Base-by-base conservation (phyloP, 1,140 invertebrate species). In the Bacillus rossius region DNA sequence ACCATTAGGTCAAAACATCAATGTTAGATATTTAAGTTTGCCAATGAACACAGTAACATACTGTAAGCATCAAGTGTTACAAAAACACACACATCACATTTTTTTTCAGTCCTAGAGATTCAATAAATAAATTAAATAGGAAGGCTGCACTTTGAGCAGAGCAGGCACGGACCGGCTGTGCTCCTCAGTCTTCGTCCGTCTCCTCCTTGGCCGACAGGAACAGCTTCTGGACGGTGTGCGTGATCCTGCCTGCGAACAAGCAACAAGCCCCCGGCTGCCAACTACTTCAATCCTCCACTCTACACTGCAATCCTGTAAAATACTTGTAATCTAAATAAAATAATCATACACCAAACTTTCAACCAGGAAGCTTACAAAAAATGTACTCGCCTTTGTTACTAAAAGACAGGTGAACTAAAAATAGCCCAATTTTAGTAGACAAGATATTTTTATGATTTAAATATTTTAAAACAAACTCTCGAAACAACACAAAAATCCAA, bases 191-290 rank as follows among this genome's bases (percentile, higher is more conserved):
- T n/a, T n/a, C n/a, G n/a, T n/a, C n/a, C n/a, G n/a, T n/a, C n/a
- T 94, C 88, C 73, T 93, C 90, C 65, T 85, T 83, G 7, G 88
- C 86, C 14, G 85, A 81, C 64, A 89, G 68, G 63, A 89, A 88
- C 56, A 91, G 64, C 72, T 91, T 91, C 70, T 91, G 88, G 60
- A 87, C 83, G 22, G 75, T 66, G 64, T 76, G 79, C 7, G 86
- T 89, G 51, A 83, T 65, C 65, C 75, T 75, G 58, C 71, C 83
- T 86, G 70, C 8, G 80, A 77, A 41, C 63, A 23, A 60, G 61
- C 68, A 59, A 55, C 67, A 67, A 61, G 64, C 48, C 51, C 34
- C 62, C 48, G 64, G 45, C 42, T 57, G 17, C 60, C 47, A 26
- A 47, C 26, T 22, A 37, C 47, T 57, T 22, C 16, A 57, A 47